These are phyloP conservation scores for Epicampocera succincta DNA, from an alignment of 2,888 invertebrate genomes.

Conservation along the genomic window DNA sequence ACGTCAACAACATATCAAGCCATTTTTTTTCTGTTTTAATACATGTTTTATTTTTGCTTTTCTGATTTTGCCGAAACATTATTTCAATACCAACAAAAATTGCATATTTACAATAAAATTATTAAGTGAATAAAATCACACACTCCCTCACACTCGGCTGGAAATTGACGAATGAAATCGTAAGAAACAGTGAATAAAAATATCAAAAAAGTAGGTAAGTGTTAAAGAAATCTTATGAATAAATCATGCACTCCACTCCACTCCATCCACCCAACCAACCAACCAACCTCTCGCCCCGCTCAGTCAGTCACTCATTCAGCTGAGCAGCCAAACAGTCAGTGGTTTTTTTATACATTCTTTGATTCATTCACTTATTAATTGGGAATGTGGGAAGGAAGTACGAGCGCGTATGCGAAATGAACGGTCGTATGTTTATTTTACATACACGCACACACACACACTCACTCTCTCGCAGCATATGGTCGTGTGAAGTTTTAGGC, in stretches of 20 bases:
- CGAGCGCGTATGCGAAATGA: not conserved
- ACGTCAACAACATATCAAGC: constrained; percentile 41
- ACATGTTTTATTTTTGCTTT: too few relatives aligned
- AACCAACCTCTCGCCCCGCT: not conserved
- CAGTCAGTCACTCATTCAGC: not conserved
- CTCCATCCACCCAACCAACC: too few relatives aligned
- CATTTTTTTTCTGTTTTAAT: not conserved
- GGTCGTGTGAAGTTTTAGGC: not conserved
- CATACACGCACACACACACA: too few relatives aligned
- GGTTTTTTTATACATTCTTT: not conserved
- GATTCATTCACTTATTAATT: constrained; percentile 15
- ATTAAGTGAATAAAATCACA: constrained; percentile 36
- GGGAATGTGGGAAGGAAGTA: constrained; percentile 41
- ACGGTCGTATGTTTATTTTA: not conserved
- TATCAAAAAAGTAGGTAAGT: constrained; percentile 46
- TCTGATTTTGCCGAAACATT: constrained; percentile 18
- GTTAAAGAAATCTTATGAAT: constrained; percentile 58
- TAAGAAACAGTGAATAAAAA: not conserved
- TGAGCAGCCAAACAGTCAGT: not conserved
- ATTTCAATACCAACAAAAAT: constrained; percentile 44
- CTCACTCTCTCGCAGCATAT: too few relatives aligned
- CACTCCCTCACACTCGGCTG: constrained; percentile 13
- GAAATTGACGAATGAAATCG: constrained; percentile 31
- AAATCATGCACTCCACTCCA: constrained; percentile 39
- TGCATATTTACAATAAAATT: constrained; percentile 48